These are phyloP conservation scores for Mesitornis unicolor DNA, from an alignment of 2,113 vertebrate species.

Conservation along the genomic window DNA sequence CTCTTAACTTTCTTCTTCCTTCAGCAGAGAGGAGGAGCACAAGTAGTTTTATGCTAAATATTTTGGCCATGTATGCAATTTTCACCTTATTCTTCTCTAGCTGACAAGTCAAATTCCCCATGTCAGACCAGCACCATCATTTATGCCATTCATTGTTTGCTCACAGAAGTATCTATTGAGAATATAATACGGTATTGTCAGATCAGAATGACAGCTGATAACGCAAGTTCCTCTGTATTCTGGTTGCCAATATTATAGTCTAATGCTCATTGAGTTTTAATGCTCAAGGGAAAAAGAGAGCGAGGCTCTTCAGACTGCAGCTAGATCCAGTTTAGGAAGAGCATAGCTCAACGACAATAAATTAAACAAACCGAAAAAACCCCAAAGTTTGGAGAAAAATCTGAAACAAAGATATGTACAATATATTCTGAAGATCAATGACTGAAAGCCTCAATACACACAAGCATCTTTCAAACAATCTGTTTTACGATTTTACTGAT, in stretches of 20 bases:
- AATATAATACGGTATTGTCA: slow-evolving; percentile 25
- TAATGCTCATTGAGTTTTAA: not conserved
- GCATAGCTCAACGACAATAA: not conserved
- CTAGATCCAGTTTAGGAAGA: not conserved
- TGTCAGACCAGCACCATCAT: slow-evolving; percentile 26
- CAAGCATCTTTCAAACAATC: not conserved
- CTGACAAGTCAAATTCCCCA: slow-evolving; percentile 13
- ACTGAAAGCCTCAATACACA: not conserved
- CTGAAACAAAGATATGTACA: not conserved
- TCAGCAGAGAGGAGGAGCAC: not conserved
- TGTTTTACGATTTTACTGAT: not conserved
- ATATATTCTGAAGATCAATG: not conserved
- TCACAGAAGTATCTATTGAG: slow-evolving; percentile 23
- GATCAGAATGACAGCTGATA: slow-evolving; percentile 40
- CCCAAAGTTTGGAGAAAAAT: not conserved
- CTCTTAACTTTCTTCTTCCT: not conserved
- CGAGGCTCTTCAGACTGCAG: not conserved
- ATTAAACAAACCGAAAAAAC: not conserved
- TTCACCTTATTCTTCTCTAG: not conserved
- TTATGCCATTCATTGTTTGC: slow-evolving; percentile 53
- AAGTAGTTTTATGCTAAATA: not conserved
- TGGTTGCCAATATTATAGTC: not conserved
- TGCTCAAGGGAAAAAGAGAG: not conserved
- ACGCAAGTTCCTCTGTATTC: not conserved
- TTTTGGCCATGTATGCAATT: not conserved